A percentile compares a stretch with the other conserved stretches of the same genome.
Evolutionary conservation across 2,888 invertebrate species (phyloP).

Genomic region (Heliconius cydno): DNA sequence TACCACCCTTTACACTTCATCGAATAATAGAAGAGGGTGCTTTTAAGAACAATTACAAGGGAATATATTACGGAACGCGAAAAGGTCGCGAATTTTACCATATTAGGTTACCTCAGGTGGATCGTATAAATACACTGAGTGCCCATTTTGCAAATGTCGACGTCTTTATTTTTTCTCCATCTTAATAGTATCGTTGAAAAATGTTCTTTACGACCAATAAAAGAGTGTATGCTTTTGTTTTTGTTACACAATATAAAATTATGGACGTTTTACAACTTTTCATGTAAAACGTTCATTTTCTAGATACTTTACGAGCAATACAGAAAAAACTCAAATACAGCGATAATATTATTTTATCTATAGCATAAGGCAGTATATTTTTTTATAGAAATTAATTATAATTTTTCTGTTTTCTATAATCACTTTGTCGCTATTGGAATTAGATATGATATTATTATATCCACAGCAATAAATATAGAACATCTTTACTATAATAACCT

Average conservation of each 20-base stretch:
- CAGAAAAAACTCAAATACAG: conserved; percentile 1
- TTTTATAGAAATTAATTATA: neutral
- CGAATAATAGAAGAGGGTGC: conserved; percentile 71
- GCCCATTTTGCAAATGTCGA: conserved; percentile 39
- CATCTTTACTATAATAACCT: conserved; percentile 18
- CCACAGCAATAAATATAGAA: neutral
- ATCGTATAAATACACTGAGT: conserved; percentile 38
- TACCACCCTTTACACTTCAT: conserved; percentile 75
- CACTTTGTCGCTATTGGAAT: neutral
- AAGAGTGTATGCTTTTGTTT: conserved; percentile 36
- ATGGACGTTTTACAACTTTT: conserved; percentile 38
- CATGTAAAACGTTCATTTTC: conserved; percentile 39
- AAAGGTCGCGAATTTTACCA: conserved; percentile 55
- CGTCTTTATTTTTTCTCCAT: conserved; percentile 37
- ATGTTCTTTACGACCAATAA: conserved; percentile 34
- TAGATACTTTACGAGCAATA: conserved; percentile 22
- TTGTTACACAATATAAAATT: conserved; percentile 29
- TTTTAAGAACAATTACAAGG: conserved; percentile 70
- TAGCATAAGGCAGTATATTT: neutral
- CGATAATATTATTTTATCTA: neutral
- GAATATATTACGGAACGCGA: conserved; percentile 56
- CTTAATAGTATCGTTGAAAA: conserved; percentile 39
- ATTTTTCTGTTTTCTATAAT: neutral
- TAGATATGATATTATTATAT: conserved; percentile 6
- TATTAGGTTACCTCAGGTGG: conserved; percentile 44